Evolutionary conservation across 2,888 invertebrate genomes (phyloP), one percentile per base, ranked within the genome.

Genomic region (Euzophera pinguis): DNA sequence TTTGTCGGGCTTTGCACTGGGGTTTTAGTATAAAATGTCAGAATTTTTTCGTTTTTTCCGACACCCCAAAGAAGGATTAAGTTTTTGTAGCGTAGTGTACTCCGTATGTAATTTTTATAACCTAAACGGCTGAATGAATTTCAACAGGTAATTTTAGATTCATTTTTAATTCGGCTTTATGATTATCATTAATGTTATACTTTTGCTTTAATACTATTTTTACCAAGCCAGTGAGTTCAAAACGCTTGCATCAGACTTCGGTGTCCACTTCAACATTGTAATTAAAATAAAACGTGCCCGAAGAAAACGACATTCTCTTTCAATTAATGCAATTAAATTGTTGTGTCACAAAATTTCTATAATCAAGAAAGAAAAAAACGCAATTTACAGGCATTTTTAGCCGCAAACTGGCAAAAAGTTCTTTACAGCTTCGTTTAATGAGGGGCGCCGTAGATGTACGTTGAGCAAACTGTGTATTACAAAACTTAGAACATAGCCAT

Each of bases 351-450:
- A 41, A 49, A 27, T 27, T 12, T 6, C 8, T 8, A 14, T 38
- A 32, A 10, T 9, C 9, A 34, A 27, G 47, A 47, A 17, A 16
- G 35, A 13, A 42, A 50, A 50, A 42, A 17, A 10, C 35, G 34
- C 56, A 60, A 70, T 73, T 72, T 60, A 64, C 54, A 65, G 68
- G 69, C 71, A 67, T 76, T 76, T 71, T 67, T 63, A 63, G 64
- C 69, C 67, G 67, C 69, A 66, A 73, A 73, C 69, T 71, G 67
- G 72, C 68, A 73, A 73, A 77, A 78, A 81, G 74, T 80, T 75
- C 68, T 71, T 73, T 68, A 66, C 71, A 66, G 72, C 65, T 63
- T 63, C 68, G 67, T 73, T 75, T 81, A 79, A 82, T 81, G 81
- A 80, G 80, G 64, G 69, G 68, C 67, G 61, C 67, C 69, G 71